Conservation (phyloP, 2,113 vertebrate genomes). For the Heterotilapia buettikoferi region DNA sequence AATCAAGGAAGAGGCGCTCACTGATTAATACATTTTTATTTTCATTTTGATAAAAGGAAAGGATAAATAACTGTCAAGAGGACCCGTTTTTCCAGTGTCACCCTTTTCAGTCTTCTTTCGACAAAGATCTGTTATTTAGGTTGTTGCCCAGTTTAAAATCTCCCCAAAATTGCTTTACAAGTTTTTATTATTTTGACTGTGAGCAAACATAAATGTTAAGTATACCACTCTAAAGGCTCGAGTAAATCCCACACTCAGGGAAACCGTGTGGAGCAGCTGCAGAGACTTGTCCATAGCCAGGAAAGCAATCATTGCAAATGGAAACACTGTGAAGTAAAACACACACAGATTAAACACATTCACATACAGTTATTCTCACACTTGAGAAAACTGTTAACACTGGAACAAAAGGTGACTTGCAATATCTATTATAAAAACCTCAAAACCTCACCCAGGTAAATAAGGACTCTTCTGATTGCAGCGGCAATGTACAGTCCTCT, state of each 20-base stretch:
- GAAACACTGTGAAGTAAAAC: constrained; percentile 82
- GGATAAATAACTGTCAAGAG: neutral
- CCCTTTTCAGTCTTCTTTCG: neutral
- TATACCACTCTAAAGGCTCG: constrained; percentile 91
- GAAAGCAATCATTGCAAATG: constrained; percentile 91
- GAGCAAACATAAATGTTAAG: neutral
- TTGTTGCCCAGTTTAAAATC: neutral
- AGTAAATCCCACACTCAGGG: constrained; percentile 88
- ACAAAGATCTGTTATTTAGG: neutral
- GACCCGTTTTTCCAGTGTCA: neutral
- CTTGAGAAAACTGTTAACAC: neutral
- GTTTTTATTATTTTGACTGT: neutral
- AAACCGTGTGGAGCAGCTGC: constrained; percentile 76
- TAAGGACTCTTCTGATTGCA: constrained; percentile 81
- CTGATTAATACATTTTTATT: neutral
- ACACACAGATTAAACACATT: neutral
- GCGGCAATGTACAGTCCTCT: constrained; percentile 80
- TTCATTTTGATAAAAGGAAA: neutral
- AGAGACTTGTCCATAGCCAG: constrained; percentile 86
- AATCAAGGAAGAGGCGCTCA: neutral
- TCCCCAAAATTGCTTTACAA: neutral
- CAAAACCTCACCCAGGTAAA: constrained; percentile 84
- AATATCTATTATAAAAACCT: constrained; percentile 26
- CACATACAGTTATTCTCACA: neutral
- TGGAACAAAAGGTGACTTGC: neutral